Evolutionary conservation across 2,888 invertebrate genomes (phyloP), one percentile per base, ranked within the genome.

Genomic region (Cerceris ruficornis): DNA sequence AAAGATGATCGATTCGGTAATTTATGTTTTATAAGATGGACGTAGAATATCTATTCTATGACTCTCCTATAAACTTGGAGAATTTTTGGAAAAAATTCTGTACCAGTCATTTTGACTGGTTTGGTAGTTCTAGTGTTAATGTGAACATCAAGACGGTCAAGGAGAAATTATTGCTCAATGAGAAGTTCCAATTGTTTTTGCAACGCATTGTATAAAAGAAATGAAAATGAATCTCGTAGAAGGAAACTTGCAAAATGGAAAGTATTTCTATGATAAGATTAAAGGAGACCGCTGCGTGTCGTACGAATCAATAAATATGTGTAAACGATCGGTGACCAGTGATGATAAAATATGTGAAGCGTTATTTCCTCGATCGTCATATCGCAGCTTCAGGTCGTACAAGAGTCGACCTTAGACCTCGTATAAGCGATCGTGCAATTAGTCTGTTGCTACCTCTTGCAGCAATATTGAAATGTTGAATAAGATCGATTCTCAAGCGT

Each of bases 291-390:
- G 11, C 41, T 13, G 13, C 9, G 6, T 11, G 50, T 11, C 50
- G n/a, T 9, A 17, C 39, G 57, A 42, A 42, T 42, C 59, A 59
- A 59, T 15, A 46, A 43, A 11, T 17, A 28, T 42, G 41, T 42
- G 17, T 9, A 49, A 43, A 46, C 50, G 62, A 50, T 49, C 17
- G 39, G 39, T n/a, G 39, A 6, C 39, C 28, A n/a, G 28, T 7
- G 17, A 52, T 17, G 69, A 74, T 74, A 74, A 46, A 41, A 17
- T 17, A 49, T 28, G 58, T 58, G 17, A 69, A 64, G 58, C 59
- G 62, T 74, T 74, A 64, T 62, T 74, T 74, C 74, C 69, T 69
- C 74, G 74, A 59, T 73, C 58, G 62, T 54, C 73, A 41, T 62
- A 70, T 70, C 64, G 64, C 28, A 28, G 70, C 42, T 52, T 0